Conservation (phyloP, 2,113 vertebrate species). For the Gymnorhina tibicen region DNA sequence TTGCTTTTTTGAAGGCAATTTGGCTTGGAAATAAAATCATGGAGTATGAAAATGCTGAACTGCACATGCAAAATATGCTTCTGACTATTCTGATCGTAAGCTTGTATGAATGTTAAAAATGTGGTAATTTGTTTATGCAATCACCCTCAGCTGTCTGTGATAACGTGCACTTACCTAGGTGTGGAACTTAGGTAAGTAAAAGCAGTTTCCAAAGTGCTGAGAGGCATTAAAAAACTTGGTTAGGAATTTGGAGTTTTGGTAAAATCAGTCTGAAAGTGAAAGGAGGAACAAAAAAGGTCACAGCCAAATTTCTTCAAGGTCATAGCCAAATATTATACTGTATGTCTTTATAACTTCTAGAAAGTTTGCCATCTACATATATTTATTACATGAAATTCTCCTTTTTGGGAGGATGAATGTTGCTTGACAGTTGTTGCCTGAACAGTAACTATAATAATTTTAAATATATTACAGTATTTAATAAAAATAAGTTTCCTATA, state of each 20-base stretch:
- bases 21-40: constrained; percentile 36
- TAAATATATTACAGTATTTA: background rate
- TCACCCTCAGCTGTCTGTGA: constrained; percentile 1
- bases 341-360: background rate
- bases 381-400: background rate
- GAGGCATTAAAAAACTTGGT: background rate
- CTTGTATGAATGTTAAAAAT: constrained; percentile 18
- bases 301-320: background rate
- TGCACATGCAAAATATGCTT: constrained; percentile 12
- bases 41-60: constrained; percentile 42
- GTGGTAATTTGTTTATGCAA: constrained; percentile 1
- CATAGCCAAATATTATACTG: background rate
- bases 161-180: background rate
- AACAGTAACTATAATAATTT: background rate
- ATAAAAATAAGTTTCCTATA: background rate
- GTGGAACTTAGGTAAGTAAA: background rate
- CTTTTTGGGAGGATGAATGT: background rate
- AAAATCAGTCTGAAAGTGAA: background rate
- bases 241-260: background rate
- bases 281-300: background rate
- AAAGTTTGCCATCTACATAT: background rate
- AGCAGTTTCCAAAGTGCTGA: background rate
- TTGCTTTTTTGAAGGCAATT: constrained; percentile 38
- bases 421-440: background rate
- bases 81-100: background rate